phyloP scores from a whole-genome alignment of 2,888 invertebrate species.

The Leptopilina syphax region DNA sequence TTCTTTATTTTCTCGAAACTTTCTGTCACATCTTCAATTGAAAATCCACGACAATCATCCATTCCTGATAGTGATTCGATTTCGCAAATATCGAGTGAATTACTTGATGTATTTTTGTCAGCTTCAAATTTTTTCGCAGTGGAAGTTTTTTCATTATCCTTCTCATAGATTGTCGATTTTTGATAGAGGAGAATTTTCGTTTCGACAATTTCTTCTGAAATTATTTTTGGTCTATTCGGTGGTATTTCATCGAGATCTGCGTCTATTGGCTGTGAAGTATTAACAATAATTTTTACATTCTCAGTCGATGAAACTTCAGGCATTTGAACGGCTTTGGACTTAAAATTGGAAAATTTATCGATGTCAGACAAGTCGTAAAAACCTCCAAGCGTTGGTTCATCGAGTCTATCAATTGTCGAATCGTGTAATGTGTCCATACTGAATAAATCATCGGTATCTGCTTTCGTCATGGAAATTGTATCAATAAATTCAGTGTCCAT shows the following conservation, averaged over 20 bases:
- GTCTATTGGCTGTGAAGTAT: not conserved
- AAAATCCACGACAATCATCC: slow-evolving; percentile 16
- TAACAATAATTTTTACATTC: not conserved
- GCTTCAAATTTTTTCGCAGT: no score
- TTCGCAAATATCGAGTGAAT: no score
- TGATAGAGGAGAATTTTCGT: not conserved
- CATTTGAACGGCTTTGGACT: not conserved
- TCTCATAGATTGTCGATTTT: not conserved
- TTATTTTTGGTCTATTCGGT: slow-evolving; percentile 4
- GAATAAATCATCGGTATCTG: no score
- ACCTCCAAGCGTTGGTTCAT: not conserved
- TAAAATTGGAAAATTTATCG: not conserved
- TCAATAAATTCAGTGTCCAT: no score
- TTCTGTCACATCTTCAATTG: not conserved
- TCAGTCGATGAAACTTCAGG: slow-evolving; percentile 17
- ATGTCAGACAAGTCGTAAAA: no score
- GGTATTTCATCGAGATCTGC: not conserved
- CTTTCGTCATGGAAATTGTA: no score
- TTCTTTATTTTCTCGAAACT: not conserved
- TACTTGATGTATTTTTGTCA: not conserved
- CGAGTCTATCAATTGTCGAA: not conserved
- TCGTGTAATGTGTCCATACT: not conserved
- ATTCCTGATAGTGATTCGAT: not conserved
- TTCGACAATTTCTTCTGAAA: not conserved
- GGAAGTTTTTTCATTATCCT: not conserved